Percentiles rank a stretch among this genome's conserved stretches.
phyloP scores from a whole-genome alignment of 1,140 invertebrate genomes.

The Drosophila subpulchrella region DNA sequence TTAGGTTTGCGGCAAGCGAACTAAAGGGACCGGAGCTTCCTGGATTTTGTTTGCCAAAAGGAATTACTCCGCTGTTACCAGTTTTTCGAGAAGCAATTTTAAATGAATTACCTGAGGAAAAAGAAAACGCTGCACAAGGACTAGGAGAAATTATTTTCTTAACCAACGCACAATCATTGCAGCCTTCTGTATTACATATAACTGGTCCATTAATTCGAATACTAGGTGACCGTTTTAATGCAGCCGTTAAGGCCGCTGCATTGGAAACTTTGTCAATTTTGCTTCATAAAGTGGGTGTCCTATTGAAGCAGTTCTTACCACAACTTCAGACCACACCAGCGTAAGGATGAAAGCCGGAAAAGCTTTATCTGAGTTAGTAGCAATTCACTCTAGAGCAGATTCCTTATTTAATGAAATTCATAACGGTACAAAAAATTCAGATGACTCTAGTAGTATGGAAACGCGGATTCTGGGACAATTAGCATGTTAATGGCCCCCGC shows the following conservation, averaged over 20 bases:
- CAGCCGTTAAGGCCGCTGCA: constrained; percentile 97
- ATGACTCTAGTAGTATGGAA: no score
- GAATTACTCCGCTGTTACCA: constrained; percentile 96
- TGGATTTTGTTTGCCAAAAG: constrained; percentile 98
- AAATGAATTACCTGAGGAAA: constrained; percentile 96
- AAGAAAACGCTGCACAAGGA: constrained; percentile 97
- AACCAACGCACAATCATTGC: constrained; percentile 93
- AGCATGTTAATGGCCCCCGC: no score
- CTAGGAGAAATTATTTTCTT: constrained; percentile 96
- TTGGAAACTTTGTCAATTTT: constrained; percentile 96
- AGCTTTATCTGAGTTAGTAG: no score
- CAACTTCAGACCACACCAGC: constrained; percentile 99
- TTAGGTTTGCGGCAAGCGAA: constrained; percentile 95
- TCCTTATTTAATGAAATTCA: no score
- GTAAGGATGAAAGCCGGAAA: no score
- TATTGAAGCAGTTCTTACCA: constrained; percentile 98
- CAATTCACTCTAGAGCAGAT: no score
- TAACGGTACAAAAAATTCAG: no score
- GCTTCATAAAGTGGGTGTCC: constrained; percentile 95
- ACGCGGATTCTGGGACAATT: no score
- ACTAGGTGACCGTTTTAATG: constrained; percentile 97
- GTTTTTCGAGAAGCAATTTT: constrained; percentile 98
- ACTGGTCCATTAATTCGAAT: constrained; percentile 99
- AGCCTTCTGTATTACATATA: constrained; percentile 97
- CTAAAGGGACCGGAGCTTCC: constrained; percentile 92